Conservation (phyloP, 2,113 vertebrate genomes). For the Prunella himalayana region DNA sequence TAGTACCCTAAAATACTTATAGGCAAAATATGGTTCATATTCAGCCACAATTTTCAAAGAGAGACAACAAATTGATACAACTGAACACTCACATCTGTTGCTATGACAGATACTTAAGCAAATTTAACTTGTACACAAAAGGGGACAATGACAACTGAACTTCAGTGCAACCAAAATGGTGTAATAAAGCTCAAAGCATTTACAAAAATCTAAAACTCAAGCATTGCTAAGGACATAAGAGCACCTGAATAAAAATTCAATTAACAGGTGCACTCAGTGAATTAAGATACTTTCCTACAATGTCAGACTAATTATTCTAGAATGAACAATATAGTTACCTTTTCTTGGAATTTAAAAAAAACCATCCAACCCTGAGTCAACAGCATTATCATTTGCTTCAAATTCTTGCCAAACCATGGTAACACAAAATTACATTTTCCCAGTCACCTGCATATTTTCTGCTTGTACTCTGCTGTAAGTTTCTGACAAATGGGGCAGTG, state of each 20-base stretch:
- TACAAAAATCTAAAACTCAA: neutral
- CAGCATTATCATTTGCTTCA: neutral
- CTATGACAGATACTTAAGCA: neutral
- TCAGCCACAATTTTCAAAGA: neutral
- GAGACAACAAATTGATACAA: neutral
- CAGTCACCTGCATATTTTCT: neutral
- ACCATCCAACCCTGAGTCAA: neutral
- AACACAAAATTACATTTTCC: neutral
- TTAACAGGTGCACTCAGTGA: neutral
- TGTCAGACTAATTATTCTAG: neutral
- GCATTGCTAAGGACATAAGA: neutral
- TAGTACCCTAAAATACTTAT: neutral
- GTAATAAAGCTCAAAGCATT: neutral
- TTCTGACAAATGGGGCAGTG: neutral
- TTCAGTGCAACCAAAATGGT: neutral
- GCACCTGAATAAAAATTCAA: neutral
- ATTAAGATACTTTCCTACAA: neutral
- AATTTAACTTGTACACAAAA: neutral
- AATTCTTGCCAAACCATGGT: neutral
- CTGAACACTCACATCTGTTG: neutral
- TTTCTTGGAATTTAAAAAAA: neutral
- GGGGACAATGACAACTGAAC: neutral
- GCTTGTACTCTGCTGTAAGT: neutral
- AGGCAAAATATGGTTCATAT: neutral
- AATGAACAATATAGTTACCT: neutral